These are phyloP conservation scores for Chalcis sispes DNA, from an alignment of 2,888 invertebrate genomes.

Conservation along the genomic window DNA sequence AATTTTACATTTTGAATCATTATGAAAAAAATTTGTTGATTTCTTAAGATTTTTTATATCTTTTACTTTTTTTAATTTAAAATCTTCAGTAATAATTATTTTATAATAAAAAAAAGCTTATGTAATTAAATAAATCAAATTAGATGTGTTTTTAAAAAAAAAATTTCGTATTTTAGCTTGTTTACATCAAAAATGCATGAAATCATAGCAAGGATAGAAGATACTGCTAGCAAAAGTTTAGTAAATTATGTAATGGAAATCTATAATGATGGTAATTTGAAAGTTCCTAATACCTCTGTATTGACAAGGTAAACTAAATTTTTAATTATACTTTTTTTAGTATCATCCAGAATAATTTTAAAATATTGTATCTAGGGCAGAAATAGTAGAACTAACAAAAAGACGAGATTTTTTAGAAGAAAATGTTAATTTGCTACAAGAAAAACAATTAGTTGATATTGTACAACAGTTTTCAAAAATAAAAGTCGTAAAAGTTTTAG, in stretches of 20 bases:
- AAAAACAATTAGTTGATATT: conserved; percentile 63
- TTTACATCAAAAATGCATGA: conserved; percentile 62
- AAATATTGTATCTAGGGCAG: conserved; percentile 61
- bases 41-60: too few relatives aligned
- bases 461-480: conserved; percentile 64
- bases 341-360: conserved; percentile 2
- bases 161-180: conserved; percentile 58
- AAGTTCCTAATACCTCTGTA: conserved; percentile 61
- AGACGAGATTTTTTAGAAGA: conserved; percentile 68
- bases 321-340: neutral
- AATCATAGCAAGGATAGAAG: conserved; percentile 61
- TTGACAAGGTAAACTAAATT: conserved; percentile 62
- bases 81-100: conserved; percentile 10
- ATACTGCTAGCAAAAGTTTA: conserved; percentile 58
- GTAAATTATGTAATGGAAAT: conserved; percentile 60
- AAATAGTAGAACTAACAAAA: conserved; percentile 65
- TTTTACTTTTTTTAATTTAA: too few relatives aligned
- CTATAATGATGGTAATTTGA: conserved; percentile 61
- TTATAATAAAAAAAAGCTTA: neutral
- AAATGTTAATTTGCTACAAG: conserved; percentile 64
- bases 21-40: conserved; percentile 14
- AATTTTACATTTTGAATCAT: conserved; percentile 17
- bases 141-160: neutral
- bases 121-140: neutral
- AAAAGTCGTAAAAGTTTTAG: conserved; percentile 65